These are phyloP conservation scores for Tridacna crocea DNA, from an alignment of 2,888 invertebrate genomes.

Conservation along the genomic window DNA sequence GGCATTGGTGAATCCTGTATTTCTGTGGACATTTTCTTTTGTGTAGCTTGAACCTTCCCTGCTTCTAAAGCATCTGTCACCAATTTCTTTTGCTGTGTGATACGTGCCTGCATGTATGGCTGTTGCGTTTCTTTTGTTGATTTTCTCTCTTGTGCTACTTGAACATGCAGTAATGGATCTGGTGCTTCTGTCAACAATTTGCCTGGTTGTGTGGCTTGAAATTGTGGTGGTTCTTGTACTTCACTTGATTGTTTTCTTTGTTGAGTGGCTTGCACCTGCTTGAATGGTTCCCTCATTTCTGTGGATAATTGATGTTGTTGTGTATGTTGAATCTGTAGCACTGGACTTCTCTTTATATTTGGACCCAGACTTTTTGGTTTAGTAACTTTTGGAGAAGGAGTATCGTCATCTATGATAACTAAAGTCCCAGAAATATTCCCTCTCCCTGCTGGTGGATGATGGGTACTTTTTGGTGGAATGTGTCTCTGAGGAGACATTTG, in stretches of 20 bases:
- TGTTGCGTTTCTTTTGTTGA: too few relatives aligned
- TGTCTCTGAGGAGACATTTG: not conserved
- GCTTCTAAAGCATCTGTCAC: too few relatives aligned
- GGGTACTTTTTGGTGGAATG: not conserved
- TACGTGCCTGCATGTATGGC: too few relatives aligned
- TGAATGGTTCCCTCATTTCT: too few relatives aligned
- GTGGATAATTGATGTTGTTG: too few relatives aligned
- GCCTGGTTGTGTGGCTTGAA: not conserved
- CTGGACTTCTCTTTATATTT: too few relatives aligned
- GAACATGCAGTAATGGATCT: not conserved
- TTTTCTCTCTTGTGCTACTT: not conserved
- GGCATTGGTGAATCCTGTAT: not conserved
- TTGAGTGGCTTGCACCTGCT: too few relatives aligned
- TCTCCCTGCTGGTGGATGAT: not conserved
- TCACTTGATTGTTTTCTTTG: too few relatives aligned
- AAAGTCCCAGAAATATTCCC: slow-evolving; percentile 20
- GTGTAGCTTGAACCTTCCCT: not conserved
- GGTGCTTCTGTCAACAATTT: not conserved
- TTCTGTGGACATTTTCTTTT: not conserved
- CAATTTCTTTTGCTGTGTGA: too few relatives aligned
- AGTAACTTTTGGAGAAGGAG: not conserved
- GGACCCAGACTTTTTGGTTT: too few relatives aligned
- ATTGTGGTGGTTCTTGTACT: not conserved
- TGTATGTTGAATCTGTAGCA: too few relatives aligned
- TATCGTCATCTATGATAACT: slow-evolving; percentile 31